phyloP scores from a whole-genome alignment of 2,797 vertebrate genomes.

The Tadarida brasiliensis region DNA sequence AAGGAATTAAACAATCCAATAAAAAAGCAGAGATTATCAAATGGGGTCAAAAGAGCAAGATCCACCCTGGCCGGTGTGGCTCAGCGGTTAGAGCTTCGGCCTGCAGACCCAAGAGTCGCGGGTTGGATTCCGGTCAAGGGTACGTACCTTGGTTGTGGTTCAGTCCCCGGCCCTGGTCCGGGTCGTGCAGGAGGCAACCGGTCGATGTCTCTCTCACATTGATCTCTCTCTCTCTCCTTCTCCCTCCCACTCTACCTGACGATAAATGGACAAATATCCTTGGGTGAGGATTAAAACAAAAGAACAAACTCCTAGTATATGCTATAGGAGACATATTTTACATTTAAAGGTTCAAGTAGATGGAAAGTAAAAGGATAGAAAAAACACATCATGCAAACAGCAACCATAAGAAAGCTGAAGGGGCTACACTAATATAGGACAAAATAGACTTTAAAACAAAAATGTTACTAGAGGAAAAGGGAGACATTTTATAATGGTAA shows the following conservation, averaged over 20 bases:
- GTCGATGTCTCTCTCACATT: no score
- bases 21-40: neutral
- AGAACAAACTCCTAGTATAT: neutral
- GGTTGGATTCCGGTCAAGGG: no score
- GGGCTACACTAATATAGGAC: neutral
- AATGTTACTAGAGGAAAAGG: neutral
- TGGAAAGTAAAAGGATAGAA: neutral
- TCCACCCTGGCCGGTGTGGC: no score
- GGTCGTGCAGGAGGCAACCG: no score
- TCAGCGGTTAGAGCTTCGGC: no score
- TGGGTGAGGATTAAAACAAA: neutral
- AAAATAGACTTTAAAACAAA: constrained; percentile 33
- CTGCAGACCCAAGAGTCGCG: no score
- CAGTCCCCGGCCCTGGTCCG: no score
- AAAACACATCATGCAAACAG: neutral
- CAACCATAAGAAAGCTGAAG: neutral
- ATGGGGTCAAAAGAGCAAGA: neutral
- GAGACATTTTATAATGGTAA: neutral
- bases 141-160: no score
- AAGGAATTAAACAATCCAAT: constrained; percentile 10
- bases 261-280: no score
- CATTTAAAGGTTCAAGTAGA: neutral
- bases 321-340: neutral
- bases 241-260: no score
- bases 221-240: no score